Evolutionary conservation across 2,797 vertebrate species (phyloP), one percentile per base, ranked within the genome.

Genomic region (Huso huso): DNA sequence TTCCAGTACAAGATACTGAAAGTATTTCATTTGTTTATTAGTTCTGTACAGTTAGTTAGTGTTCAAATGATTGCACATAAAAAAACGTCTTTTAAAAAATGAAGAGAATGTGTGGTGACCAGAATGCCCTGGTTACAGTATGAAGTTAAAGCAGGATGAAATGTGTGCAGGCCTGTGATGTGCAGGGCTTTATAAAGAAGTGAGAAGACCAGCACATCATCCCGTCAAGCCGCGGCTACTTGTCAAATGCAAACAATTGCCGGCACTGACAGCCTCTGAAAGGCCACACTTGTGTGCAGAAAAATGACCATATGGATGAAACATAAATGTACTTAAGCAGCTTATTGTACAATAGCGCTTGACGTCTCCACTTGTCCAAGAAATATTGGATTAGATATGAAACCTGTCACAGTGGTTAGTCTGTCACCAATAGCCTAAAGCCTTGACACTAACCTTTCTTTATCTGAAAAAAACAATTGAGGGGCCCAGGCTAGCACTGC

Each of bases 321-420:
- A 70, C 15, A 60, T 13, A 68, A 75, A 77, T 37, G 72, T 65
- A 71, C 72, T 74, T 78, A 73, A 78, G 76, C 69, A 72, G 75
- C 66, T 80, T 78, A 73, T 70, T 69, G 77, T 63, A 57, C 9
- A 57, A 62, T 63, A 71, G 72, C 53, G 66, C 18, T n/a, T 59
- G n/a, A 1, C 66, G 79, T 75, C 77, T 75, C 74, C 65, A 70
- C 68, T 65, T 73, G 71, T 66, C 9, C 12, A 72, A 70, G 10
- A 72, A 72, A 67, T 69, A 67, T 10, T 71, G 69, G 61, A 72
- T 75, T 69, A 71, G 48, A 73, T 75, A 72, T 66, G 62, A 75
- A 66, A 69, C 51, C 9, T 75, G 48, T 10, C 55, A 49, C 8
- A 6, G 7, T 49, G 62, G 12, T 55, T 18, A 10, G 48, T 72